Conservation (phyloP, 1,140 invertebrate species). For the Drosophila athabasca region DNA sequence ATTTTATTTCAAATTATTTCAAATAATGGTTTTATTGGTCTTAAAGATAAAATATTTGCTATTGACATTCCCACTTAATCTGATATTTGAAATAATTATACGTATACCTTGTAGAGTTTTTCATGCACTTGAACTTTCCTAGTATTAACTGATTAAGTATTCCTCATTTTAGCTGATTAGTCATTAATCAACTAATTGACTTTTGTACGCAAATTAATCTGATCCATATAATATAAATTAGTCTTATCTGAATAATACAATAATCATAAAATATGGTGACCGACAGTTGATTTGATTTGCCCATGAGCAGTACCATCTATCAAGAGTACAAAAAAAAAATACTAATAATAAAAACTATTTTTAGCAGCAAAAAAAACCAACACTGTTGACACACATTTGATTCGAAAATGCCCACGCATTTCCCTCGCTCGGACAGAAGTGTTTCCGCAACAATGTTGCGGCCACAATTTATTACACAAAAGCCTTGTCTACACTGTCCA, state of each 20-base stretch:
- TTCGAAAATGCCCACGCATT: slow-evolving; percentile 26
- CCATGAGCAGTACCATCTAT: slow-evolving; percentile 9
- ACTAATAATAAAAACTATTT: slow-evolving; percentile 34
- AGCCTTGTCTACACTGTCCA: slow-evolving; percentile 3
- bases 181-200: slow-evolving; percentile 20
- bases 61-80: too few species aligned
- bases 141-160: not conserved
- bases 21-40: too few species aligned
- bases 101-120: too few species aligned
- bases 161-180: slow-evolving; percentile 16
- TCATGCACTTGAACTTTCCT: too few species aligned
- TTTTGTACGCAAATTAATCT: slow-evolving; percentile 28
- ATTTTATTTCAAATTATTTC: too few species aligned
- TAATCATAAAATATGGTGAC: not conserved
- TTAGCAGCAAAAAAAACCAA: slow-evolving; percentile 16
- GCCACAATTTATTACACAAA: slow-evolving; percentile 6
- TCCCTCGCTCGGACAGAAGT: slow-evolving; percentile 3
- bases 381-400: slow-evolving; percentile 38
- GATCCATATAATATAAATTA: not conserved
- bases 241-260: slow-evolving; percentile 17
- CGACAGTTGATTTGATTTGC: slow-evolving; percentile 5
- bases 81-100: too few species aligned
- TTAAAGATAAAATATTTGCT: too few species aligned
- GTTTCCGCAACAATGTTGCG: slow-evolving; percentile 44
- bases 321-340: not conserved